A percentile compares a stretch with the other conserved stretches of the same genome.
These are phyloP conservation scores for Archips xylosteana DNA, from an alignment of 2,888 invertebrate genomes.

Conservation along the genomic window DNA sequence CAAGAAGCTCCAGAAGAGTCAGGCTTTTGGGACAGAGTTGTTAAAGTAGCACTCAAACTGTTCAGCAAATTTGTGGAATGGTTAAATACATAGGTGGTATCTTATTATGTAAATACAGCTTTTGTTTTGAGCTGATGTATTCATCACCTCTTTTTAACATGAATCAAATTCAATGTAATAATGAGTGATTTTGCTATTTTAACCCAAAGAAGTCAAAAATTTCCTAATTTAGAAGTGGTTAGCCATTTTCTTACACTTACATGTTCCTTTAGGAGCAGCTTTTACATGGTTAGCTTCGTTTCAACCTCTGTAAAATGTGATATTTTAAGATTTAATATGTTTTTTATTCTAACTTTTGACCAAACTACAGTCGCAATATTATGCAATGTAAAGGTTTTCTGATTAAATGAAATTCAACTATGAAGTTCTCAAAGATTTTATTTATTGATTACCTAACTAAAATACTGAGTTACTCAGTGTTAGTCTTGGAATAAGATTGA, in stretches of 20 bases:
- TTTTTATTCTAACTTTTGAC: not conserved
- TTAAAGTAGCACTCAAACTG: slow-evolving; percentile 75
- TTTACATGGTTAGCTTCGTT: no score
- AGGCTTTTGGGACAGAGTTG: slow-evolving; percentile 78
- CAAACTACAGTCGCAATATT: not conserved
- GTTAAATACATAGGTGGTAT: slow-evolving; percentile 65
- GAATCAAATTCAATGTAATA: not conserved
- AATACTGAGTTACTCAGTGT: not conserved
- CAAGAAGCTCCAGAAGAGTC: slow-evolving; percentile 70
- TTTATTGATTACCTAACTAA: not conserved
- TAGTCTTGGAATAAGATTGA: no score
- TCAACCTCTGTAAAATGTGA: not conserved
- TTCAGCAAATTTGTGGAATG: slow-evolving; percentile 78
- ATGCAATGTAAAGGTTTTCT: not conserved
- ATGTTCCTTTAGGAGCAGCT: no score
- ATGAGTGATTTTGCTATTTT: no score
- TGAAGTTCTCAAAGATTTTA: slow-evolving; percentile 9
- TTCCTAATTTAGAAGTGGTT: no score
- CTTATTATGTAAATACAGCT: not conserved
- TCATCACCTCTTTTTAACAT: not conserved
- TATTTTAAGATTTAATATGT: not conserved
- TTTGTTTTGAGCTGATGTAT: not conserved
- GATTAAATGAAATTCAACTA: not conserved
- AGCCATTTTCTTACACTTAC: no score
- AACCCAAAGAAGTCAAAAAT: no score